Evolutionary conservation across 2,113 vertebrate genomes (phyloP).

Genomic region (Pteropus alecto): DNA sequence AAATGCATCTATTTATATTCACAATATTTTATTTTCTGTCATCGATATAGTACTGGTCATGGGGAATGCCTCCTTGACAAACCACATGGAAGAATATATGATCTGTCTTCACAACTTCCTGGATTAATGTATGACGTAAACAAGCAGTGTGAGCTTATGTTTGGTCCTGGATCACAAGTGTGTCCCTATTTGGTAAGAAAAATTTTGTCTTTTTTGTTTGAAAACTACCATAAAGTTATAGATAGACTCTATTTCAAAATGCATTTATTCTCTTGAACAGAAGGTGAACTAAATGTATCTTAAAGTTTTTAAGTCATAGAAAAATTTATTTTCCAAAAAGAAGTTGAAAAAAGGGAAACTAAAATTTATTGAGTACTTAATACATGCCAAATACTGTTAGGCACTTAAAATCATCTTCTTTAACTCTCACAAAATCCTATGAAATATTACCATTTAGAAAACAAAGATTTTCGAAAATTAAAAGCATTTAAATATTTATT

Average conservation of each 20-base stretch:
- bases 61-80: constrained; percentile 97
- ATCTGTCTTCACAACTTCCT: constrained; percentile 90
- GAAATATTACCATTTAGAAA: not conserved
- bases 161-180: constrained; percentile 94
- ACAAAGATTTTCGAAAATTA: not conserved
- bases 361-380: not conserved
- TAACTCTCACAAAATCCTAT: not conserved
- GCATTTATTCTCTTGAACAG: not conserved
- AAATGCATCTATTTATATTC: not conserved
- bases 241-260: not conserved
- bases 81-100: constrained; percentile 88
- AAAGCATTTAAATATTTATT: not conserved
- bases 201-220: not conserved
- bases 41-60: constrained; percentile 90
- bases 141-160: constrained; percentile 96
- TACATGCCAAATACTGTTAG: not conserved
- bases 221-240: not conserved
- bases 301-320: not conserved
- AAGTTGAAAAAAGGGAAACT: not conserved
- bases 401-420: not conserved
- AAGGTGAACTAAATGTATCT: not conserved
- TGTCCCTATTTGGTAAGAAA: constrained; percentile 94
- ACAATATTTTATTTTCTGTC: constrained; percentile 13
- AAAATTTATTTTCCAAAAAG: not conserved
- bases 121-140: constrained; percentile 94